Evolutionary conservation across 2,797 vertebrate species (phyloP), one percentile per base, ranked within the genome.

Genomic region (Hydrophis major): DNA sequence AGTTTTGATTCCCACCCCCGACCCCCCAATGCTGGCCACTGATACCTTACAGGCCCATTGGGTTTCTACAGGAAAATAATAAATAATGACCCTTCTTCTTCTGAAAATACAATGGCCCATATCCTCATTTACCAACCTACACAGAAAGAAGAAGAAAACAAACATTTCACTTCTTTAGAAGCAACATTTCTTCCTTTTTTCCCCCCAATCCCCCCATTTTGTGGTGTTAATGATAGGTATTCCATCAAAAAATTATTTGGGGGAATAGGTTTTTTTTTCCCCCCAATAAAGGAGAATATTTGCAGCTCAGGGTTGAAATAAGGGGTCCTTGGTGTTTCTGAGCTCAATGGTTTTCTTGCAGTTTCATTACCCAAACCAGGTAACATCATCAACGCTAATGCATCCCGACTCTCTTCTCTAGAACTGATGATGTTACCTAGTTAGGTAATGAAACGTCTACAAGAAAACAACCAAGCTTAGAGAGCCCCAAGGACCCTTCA

Each of bases 11-110:
- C 93, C 97, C 95, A 95, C 25, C 25, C 50, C n/a, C 4, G 8
- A 13, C 11, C 60, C 66, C 66, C 22, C 32, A 18, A 93, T 98
- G 96, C 96, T 97, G 97, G 97, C 97, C 97, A 95, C 96, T 97
- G 97, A 97, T 98, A 98, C 97, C 98, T 98, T 97, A 97, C 97
- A 97, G 97, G 96, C 97, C 97, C 98, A 97, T 98, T 97, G 97
- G 97, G 96, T 97, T 98, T 97, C 96, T 98, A 97, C 97, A 97
- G 97, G 97, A 98, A 97, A 98, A 98, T 98, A 98, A 98, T 97
- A 97, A 98, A 98, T 98, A 98, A 98, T 97, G 97, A 96, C 94
- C 96, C 96, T 97, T 97, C 97, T 98, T 97, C 97, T 98, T 98
- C 98, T 98, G 98, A 97, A 98, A 98, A 98, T 98, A 96, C 97